Percentiles rank a stretch among this genome's conserved stretches.
Conservation (phyloP, 2,888 invertebrate species). For the Capitulum mitella region DNA sequence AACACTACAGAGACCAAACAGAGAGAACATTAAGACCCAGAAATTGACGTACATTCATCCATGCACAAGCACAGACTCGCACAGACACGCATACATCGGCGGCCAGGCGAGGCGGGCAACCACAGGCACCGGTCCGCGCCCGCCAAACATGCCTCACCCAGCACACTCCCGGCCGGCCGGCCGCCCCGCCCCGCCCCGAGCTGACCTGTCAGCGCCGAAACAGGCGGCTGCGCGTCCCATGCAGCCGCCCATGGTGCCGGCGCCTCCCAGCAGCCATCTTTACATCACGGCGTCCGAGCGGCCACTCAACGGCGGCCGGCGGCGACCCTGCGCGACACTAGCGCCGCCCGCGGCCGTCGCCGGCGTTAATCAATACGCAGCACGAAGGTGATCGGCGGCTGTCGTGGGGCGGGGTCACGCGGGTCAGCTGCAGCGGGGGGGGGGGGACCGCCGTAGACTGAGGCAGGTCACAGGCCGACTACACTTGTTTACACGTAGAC, state of each 20-base stretch:
- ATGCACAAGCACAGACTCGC: too few relatives aligned
- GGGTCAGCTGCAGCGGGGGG: background rate
- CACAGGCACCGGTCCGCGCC: too few relatives aligned
- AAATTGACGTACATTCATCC: too few relatives aligned
- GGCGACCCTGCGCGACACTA: background rate
- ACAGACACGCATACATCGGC: too few relatives aligned
- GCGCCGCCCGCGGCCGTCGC: background rate
- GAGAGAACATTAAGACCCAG: too few relatives aligned
- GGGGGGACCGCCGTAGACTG: too few relatives aligned
- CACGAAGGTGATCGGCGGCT: background rate
- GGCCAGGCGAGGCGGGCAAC: too few relatives aligned
- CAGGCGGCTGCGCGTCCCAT: background rate
- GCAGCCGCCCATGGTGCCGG: background rate
- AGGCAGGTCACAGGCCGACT: too few relatives aligned
- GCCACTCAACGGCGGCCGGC: background rate
- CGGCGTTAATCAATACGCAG: background rate
- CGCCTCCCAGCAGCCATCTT: background rate
- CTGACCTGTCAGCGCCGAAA: conserved; percentile 4
- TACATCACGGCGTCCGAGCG: background rate
- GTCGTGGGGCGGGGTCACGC: background rate
- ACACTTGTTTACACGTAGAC: too few relatives aligned
- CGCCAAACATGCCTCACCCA: background rate
- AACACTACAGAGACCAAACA: too few relatives aligned
- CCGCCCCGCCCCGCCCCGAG: too few relatives aligned
- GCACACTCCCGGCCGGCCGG: background rate